Evolutionary conservation across 2,113 vertebrate genomes (phyloP).

Genomic region (Charadrius vociferus): DNA sequence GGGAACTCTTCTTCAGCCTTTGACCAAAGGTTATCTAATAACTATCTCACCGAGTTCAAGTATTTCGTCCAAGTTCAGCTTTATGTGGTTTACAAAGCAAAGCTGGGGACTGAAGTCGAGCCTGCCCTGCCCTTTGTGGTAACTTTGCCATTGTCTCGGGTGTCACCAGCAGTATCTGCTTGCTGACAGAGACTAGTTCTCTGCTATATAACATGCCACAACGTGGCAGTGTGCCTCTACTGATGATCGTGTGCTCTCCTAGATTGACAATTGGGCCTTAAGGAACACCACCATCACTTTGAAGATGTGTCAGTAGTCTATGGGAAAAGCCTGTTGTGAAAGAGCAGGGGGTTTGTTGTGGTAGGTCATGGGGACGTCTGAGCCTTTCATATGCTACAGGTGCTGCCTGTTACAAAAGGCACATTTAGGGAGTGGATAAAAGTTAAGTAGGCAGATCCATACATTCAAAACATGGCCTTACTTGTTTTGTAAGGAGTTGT

Average conservation of each 20-base stretch:
- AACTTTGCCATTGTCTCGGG: not conserved
- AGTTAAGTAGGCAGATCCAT: not conserved
- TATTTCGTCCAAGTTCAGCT: not conserved
- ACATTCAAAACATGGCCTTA: not conserved
- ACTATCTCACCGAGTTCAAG: not conserved
- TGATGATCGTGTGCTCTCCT: not conserved
- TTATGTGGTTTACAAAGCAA: not conserved
- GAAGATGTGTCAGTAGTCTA: accelerated
- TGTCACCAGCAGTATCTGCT: not conserved
- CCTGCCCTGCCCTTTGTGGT: not conserved
- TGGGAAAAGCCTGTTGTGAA: not conserved
- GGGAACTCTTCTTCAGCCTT: not conserved
- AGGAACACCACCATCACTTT: not conserved
- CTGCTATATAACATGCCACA: not conserved
- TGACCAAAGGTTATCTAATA: not conserved
- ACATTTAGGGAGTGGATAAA: accelerated
- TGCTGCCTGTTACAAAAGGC: not conserved
- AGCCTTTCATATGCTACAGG: accelerated
- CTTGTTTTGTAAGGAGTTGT: not conserved
- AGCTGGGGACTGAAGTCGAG: not conserved
- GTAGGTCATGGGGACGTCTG: not conserved
- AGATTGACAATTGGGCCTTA: not conserved
- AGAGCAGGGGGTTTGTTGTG: not conserved
- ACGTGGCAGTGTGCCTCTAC: slow-evolving; percentile 27
- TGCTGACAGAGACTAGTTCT: not conserved